These are phyloP conservation scores for Acipenser ruthenus DNA, from an alignment of 2,797 vertebrate genomes.

Conservation along the genomic window DNA sequence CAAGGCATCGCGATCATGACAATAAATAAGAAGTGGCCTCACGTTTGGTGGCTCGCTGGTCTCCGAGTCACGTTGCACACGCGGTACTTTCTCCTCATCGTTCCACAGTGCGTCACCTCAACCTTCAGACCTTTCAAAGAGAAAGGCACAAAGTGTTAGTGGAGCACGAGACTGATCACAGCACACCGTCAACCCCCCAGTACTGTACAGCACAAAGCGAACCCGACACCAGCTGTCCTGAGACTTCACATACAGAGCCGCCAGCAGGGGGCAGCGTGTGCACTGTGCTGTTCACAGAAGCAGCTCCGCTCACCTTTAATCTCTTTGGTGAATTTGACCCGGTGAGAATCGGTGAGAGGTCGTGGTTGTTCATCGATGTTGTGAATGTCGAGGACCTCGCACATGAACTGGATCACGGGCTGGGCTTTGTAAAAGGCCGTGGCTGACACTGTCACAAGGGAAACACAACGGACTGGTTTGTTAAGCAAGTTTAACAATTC, in stretches of 20 bases:
- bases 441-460: conserved; percentile 77
- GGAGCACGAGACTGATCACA: conserved; percentile 14
- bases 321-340: conserved; percentile 99
- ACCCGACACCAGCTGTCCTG: neutral
- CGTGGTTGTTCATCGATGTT: conserved; percentile 98
- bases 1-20: too few species aligned
- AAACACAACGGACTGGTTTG: conserved; percentile 8
- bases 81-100: conserved; percentile 96
- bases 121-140: conserved; percentile 85
- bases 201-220: neutral
- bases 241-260: neutral
- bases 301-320: conserved; percentile 80
- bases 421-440: conserved; percentile 99
- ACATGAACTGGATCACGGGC: conserved; percentile 99
- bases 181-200: neutral
- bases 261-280: too few species aligned
- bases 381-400: conserved; percentile 98
- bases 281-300: too few species aligned
- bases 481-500: too few species aligned
- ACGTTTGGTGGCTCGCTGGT: conserved; percentile 98
- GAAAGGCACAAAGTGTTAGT: conserved; percentile 18
- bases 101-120: conserved; percentile 98
- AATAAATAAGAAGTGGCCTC: conserved; percentile 46
- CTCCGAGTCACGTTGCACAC: conserved; percentile 96
- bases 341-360: conserved; percentile 94